phyloP scores from a whole-genome alignment of 1,140 invertebrate species.

The Bactericera cockerelli region DNA sequence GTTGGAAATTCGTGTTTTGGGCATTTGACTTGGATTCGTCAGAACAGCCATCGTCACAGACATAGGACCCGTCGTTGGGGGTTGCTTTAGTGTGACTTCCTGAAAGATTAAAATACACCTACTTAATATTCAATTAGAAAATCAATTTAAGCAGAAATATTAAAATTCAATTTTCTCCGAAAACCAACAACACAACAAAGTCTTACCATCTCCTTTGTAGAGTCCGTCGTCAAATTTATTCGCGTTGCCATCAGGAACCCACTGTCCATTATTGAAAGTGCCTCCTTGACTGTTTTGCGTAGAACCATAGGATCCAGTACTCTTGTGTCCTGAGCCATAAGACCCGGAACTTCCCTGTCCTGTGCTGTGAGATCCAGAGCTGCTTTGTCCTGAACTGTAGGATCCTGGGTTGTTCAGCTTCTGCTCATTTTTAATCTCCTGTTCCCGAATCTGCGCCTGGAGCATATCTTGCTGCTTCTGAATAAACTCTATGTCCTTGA shows the following conservation, averaged over 20 bases:
- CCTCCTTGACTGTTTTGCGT: not conserved
- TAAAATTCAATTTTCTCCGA: no score
- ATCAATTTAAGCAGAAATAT: no score
- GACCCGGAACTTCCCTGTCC: not conserved
- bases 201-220: slow-evolving; percentile 6
- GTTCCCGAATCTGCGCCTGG: not conserved
- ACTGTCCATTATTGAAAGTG: not conserved
- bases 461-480: not conserved
- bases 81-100: no score
- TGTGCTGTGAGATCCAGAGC: not conserved
- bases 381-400: not conserved
- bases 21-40: no score
- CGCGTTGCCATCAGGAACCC: not conserved
- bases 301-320: no score
- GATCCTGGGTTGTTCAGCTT: not conserved
- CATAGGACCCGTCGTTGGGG: no score
- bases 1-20: no score
- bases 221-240: slow-evolving; percentile 4
- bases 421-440: not conserved
- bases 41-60: no score
- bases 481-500: not conserved
- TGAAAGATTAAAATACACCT: no score
- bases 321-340: not conserved
- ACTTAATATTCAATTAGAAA: no score
- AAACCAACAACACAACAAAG: not conserved